A percentile compares a stretch with the other conserved stretches of the same genome.
Evolutionary conservation across 2,888 invertebrate species (phyloP).

Genomic region (Sarcophaga carnaria): DNA sequence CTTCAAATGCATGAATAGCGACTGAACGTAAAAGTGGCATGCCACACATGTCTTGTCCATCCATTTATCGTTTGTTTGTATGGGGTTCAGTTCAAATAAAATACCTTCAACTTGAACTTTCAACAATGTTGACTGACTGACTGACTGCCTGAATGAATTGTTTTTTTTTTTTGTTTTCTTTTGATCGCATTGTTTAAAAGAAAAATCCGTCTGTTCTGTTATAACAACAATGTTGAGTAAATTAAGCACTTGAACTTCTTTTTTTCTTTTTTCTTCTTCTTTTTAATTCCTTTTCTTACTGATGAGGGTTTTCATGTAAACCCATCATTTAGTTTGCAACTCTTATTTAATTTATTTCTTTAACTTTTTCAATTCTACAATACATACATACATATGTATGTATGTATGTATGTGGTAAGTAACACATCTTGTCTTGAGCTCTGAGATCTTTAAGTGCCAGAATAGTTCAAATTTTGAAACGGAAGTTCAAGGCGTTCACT

Average conservation of each 20-base stretch:
- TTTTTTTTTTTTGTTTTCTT: not conserved
- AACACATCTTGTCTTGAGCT: too few relatives aligned
- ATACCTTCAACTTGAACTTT: constrained; percentile 77
- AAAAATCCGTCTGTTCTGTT: constrained; percentile 19
- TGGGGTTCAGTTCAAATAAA: constrained; percentile 64
- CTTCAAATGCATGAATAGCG: constrained; percentile 10
- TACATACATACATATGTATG: not conserved
- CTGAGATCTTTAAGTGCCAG: not conserved
- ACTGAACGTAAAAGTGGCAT: not conserved
- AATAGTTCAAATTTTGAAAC: constrained; percentile 70
- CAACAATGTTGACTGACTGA: constrained; percentile 31
- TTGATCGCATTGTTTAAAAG: not conserved
- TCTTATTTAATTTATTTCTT: constrained; percentile 30
- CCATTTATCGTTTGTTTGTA: not conserved
- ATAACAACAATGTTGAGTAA: constrained; percentile 3
- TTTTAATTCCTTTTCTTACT: not conserved
- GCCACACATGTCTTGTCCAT: not conserved
- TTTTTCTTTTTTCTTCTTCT: not conserved
- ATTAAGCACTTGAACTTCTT: constrained; percentile 38
- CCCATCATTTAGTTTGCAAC: constrained; percentile 20
- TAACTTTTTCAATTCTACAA: constrained; percentile 69
- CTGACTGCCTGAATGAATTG: constrained; percentile 7
- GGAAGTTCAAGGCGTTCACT: constrained; percentile 81
- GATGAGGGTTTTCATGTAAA: not conserved
- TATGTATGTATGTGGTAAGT: too few relatives aligned